Base-by-base conservation (phyloP, 2,113 vertebrate genomes). In the Callorhinus ursinus region DNA sequence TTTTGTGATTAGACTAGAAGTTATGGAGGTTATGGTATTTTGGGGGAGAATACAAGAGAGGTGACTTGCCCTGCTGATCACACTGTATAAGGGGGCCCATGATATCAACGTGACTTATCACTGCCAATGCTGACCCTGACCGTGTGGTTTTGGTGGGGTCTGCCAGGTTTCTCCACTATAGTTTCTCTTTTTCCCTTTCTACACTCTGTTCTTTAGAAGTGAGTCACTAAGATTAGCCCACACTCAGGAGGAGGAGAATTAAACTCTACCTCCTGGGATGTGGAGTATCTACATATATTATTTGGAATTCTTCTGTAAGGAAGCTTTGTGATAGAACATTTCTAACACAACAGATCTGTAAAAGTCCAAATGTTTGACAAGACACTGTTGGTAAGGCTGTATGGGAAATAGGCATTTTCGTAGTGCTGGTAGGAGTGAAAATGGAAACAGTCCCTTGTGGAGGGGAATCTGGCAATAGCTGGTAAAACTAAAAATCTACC, bases 361-460 rank as follows among this genome's bases (percentile, higher is more conserved):
- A 46, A 94, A 96, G 88, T 93, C 28, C 74, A 93, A 90, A 94
- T 90, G 85, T 95, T 90, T 96, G 76, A 93, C 63, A 96, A 86
- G 65, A 83, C 89, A 95, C 49, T 71, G 16, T 51, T 94, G 71
- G 76, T 76, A 93, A 90, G 59, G 53, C 74, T 93, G 33, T 83
- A 71, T 31, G 21, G 59, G 53, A 89, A 94, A 89, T 0, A 92
- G 18, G 74, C 53, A 90, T 16, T 69, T 42, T 92, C 16, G 76
- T 42, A 55, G n/a, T 82, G 74, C 59, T 80, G 26, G 83, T 46
- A 63, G 33, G 10, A 76, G 26, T 90, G 82, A 92, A 96, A 96
- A 93, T n/a, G 36, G 53, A 26, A 87, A 96, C 36, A 86, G 93
- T 69, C 74, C 31, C 36, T 33, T 39, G 83, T 10, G 9, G 55